Evolutionary conservation across 2,113 vertebrate genomes (phyloP), one percentile per base, ranked within the genome.

Genomic region (Urocitellus parryii): DNA sequence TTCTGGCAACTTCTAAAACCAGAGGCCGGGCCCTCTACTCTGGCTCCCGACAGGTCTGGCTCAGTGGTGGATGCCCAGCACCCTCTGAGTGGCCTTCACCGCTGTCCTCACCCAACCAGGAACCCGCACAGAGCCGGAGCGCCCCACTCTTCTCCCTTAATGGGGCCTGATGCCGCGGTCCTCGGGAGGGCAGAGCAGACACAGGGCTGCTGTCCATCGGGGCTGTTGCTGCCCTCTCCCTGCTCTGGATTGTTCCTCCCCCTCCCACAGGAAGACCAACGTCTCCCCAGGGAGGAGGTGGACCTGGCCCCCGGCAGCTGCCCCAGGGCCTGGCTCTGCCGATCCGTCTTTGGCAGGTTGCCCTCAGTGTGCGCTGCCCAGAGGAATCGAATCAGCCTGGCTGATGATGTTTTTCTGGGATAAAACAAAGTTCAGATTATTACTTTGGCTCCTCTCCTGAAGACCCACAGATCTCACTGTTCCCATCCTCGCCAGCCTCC

Each of bases 291-390:
- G 20, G 12, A 4, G 12, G 45, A 72, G 2, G 53, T 63, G 53
- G 39, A 4, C 18, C 32, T 42, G 16, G 12, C 22, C 16, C 37
- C 8, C 1, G 12, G 48, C 48, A 45, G 56, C 45, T 29, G 51
- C 18, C 53, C 56, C 80, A 58, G 56, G 9, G 18, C 32, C 74
- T n/a, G 34, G 32, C 45, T 14, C 48, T 27, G 11, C 17, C 0
- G 51, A 8, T 11, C 27, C 48, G 5, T 11, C 16, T 45, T 0
- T 22, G 29, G 8, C 25, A 32, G 9, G 2, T 42, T 24, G n/a
- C 37, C 29, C 56, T 67, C 4, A 0, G 0, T 0, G 5, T 12
- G 3, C 0, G 0, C 53, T 17, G 1, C 17, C 18, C 25, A 0
- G 6, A 51, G 8, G 27, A 22, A 4, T 29, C 29, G 8, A 16